A percentile compares a stretch with the other conserved stretches of the same genome.
These are phyloP conservation scores for Laticauda laticaudata DNA, from an alignment of 2,113 vertebrate genomes.

Conservation along the genomic window DNA sequence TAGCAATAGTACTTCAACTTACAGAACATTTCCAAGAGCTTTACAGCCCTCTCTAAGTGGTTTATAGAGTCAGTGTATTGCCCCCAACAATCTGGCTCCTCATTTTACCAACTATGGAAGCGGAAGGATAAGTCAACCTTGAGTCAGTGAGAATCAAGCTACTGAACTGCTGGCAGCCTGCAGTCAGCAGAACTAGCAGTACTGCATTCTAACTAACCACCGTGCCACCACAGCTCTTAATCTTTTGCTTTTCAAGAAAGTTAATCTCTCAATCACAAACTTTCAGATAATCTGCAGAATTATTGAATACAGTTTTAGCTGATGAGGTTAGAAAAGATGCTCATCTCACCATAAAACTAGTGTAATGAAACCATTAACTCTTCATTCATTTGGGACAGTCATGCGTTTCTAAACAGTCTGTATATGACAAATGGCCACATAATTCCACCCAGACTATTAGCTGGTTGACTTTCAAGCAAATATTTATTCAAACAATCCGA, in stretches of 20 bases:
- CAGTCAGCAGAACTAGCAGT: too few species aligned
- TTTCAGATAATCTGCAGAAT: not conserved
- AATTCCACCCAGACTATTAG: not conserved
- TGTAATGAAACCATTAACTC: not conserved
- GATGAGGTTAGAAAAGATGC: not conserved
- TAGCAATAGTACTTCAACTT: not conserved
- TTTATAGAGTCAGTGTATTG: too few species aligned
- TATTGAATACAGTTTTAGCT: not conserved
- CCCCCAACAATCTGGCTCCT: too few species aligned
- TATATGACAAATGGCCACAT: not conserved
- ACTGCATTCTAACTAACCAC: too few species aligned
- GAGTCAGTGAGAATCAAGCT: too few species aligned
- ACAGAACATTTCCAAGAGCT: too few species aligned
- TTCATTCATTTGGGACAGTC: not conserved
- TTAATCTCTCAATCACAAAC: not conserved
- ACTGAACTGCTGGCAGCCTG: too few species aligned
- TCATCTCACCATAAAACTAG: not conserved
- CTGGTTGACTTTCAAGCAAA: constrained; percentile 23
- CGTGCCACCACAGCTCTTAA: not conserved
- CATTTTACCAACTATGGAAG: too few species aligned
- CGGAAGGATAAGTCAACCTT: too few species aligned
- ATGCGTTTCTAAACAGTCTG: not conserved
- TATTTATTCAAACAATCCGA: constrained; percentile 32
- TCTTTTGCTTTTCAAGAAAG: not conserved
- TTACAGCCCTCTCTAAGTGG: too few species aligned